Base-by-base conservation (phyloP, 2,113 vertebrate species). In the Anhinga anhinga region DNA sequence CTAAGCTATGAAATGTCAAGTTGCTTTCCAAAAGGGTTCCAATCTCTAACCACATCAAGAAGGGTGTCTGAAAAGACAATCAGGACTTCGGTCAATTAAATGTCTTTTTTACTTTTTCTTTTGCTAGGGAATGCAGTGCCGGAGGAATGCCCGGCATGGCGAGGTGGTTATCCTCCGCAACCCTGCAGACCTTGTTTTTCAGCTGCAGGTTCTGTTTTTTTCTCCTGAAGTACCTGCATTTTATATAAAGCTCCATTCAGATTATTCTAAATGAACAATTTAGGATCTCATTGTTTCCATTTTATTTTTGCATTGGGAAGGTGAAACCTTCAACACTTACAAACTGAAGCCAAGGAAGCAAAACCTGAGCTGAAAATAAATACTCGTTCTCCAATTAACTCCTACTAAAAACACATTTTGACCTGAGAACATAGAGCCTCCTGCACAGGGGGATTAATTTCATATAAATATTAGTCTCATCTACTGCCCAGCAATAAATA, bases 1-100 rank as follows among this genome's bases (percentile, higher is more conserved):
- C 95, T 93, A 6, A 97, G 97, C 97, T 97, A 97, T 98, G 98
- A 98, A 98, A 98, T 93, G 96, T 97, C 97, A 98, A 86, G 94
- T 91, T 71, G 90, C 97, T 97, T 97, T 98, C 94, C 96, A 97
- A 97, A 96, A 96, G 94, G 78, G 94, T 97, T 97, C 97, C 96
- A 70, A 76, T 97, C 98, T 97, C 97, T 96, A 95, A 96, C 98
- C 98, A 98, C 98, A 98, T 98, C 97, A 98, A 98, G 98, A 93
- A 91, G 83, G 84, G 90, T 97, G 95, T 97, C 97, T 97, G 98
- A 98, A 98, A 98, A 98, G 95, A 97, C 98, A 97, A 96, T 98
- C 98, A 96, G 72, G 96, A 81, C 94, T 96, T 97, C 5, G 86
- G 88, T 96, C 95, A 98, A 98, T 98, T 97, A 96, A 98, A 79